Base-by-base conservation (phyloP, 2,113 vertebrate species). In the Scalopus aquaticus region DNA sequence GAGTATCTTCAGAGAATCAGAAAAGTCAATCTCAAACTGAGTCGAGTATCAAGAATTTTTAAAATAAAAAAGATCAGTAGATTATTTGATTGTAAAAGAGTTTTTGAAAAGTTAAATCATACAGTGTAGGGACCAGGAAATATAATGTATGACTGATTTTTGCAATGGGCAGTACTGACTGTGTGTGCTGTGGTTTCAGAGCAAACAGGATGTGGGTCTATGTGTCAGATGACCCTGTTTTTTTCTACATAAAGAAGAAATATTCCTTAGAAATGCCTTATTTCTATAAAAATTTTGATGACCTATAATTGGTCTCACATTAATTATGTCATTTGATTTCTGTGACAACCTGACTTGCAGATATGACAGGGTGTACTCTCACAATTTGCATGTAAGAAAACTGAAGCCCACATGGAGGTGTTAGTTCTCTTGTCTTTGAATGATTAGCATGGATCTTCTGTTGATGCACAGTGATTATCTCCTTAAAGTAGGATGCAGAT, bases 41-140 rank as follows among this genome's bases (percentile, higher is more conserved):
- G 30, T 82, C 95, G 81, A 67, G 9, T 67, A 80, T 80, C 26
- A 93, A 30, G 15, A 24, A 35, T 24, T 94, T 78, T 83, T n/a
- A 67, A 65, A 84, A 77, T 76, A 9, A 65, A 92, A 83, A 35
- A 88, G 32, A 30, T 74, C 80, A 91, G 49, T 49, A 89, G 28
- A 91, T 81, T n/a, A 92, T 81, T 67, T 85, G 46, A 84, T 54
- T 65, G 37, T 86, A 76, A 93, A 94, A 91, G 39, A 72, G 65
- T 13, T 35, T 93, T 91, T 77, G 60, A 83, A 77, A 76, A 72
- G 44, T 72, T 82, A 37, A 5, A 37, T 32, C 6, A 16, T 60
- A 0, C 30, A 49, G 9, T 30, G 4, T 56, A 30, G 60, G 60
- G 46, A 46, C 5, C 73, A 72, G 64, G 56, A 46, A 76, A 24